phyloP scores from a whole-genome alignment of 1,140 invertebrate species.

The Lepeophtheirus salmonis region DNA sequence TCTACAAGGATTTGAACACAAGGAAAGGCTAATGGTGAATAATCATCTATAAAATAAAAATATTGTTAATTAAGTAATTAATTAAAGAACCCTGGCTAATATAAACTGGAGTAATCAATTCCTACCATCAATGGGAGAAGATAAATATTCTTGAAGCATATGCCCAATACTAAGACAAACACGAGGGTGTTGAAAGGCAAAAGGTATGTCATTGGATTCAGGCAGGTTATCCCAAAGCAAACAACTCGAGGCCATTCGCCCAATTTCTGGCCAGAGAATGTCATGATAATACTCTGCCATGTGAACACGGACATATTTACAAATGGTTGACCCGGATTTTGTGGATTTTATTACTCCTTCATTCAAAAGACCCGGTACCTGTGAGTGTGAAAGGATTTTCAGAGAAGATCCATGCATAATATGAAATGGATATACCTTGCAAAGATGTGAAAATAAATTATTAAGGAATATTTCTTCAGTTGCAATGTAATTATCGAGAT shows the following conservation, averaged over 20 bases:
- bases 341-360: neutral
- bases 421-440: neutral
- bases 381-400: neutral
- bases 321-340: slow-evolving; percentile 1
- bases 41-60: slow-evolving; percentile 2
- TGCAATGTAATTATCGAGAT: slow-evolving; percentile 7
- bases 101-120: no score
- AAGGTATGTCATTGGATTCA: neutral
- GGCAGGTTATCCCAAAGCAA: slow-evolving; percentile 2
- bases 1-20: slow-evolving; percentile 8
- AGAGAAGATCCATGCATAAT: neutral
- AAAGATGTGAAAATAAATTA: neutral
- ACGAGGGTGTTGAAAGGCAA: slow-evolving; percentile 4
- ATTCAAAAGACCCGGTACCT: slow-evolving; percentile 3
- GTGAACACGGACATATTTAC: neutral
- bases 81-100: no score
- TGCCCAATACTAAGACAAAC: slow-evolving; percentile 7
- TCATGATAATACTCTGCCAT: slow-evolving; percentile 15
- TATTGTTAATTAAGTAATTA: neutral
- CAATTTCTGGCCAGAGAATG: neutral
- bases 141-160: slow-evolving; percentile 8
- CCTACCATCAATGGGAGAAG: neutral
- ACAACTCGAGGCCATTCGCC: neutral
- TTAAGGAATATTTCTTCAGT: slow-evolving; percentile 13
- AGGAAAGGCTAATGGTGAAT: slow-evolving; percentile 10